Evolutionary conservation across 1,140 invertebrate genomes (phyloP), one percentile per base, ranked within the genome.

Genomic region (Vollenhovia emeryi): DNA sequence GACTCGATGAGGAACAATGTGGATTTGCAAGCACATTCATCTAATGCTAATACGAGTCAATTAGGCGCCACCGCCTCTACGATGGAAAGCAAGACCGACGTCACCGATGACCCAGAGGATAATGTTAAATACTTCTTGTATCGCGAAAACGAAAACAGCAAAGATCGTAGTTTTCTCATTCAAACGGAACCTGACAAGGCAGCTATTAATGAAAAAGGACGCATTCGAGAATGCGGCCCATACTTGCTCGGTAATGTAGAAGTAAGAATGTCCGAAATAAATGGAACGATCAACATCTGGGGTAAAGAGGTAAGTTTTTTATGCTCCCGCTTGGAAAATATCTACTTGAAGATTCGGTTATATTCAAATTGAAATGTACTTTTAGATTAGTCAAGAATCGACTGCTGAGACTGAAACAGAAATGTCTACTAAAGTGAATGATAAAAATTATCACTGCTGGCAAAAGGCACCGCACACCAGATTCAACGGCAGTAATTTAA

Each of bases 211-310:
- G 87, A 79, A 24, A 91, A 91, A 33, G 76, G 78, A 86, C 73
- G 80, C 4, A 84, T 92, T 3, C 89, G 92, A 18, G 91, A 95
- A 86, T 95, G 94, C 69, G 94, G 94, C 30, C 94, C 94, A 21
- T 95, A 93, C 66, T 86, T 94, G 21, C 85, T 95, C 15, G 93
- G 94, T n/a, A 95, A 95, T 84, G 76, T 95, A 18, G 94, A 95
- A 82, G 92, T 95, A 57, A 92, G 92, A 74, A 95, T 95, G 93
- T 92, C 93, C 6, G 94, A 95, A 85, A 84, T 93, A 40, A 95
- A 95, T 74, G 94, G 94, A 8, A 95, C 92, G 0, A 93, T 95
- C 21, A 95, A 94, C 45, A 93, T 95, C 84, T 95, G 93, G 93
- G 94, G 94, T 8, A 95, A 94, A 91, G 93, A 95, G 88, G 91